Conservation (phyloP, 2,797 vertebrate genomes). For the Pelochelys cantorii region DNA sequence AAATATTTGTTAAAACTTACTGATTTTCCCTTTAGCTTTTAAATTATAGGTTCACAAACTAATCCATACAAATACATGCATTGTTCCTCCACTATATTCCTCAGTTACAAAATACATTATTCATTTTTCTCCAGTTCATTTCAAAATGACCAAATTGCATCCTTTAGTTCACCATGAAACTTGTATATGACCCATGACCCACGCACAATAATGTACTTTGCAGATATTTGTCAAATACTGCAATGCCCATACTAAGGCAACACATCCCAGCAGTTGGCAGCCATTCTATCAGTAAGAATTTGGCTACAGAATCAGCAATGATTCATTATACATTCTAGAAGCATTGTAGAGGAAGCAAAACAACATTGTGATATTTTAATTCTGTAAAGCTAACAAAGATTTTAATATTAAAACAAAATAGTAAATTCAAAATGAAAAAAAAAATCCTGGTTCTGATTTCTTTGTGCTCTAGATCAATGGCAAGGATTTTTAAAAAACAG, state of each 20-base stretch:
- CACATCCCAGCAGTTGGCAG: conserved; percentile 73
- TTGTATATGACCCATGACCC: conserved; percentile 46
- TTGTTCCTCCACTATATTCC: background rate
- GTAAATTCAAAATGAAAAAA: conserved; percentile 33
- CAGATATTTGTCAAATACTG: conserved; percentile 59
- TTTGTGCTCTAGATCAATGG: background rate
- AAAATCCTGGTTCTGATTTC: background rate
- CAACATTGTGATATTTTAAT: conserved; percentile 75
- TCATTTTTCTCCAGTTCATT: background rate
- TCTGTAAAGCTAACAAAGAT: conserved; percentile 49
- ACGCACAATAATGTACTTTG: conserved; percentile 28
- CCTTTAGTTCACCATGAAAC: conserved; percentile 21
- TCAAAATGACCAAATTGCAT: background rate
- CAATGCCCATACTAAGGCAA: conserved; percentile 82
- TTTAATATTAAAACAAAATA: conserved; percentile 19
- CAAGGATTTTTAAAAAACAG: background rate
- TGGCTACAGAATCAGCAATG: conserved; percentile 77
- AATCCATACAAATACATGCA: background rate
- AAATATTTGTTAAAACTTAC: background rate
- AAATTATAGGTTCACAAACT: background rate
- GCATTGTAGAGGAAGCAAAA: conserved; percentile 70
- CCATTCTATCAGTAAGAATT: conserved; percentile 78
- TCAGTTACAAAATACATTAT: conserved; percentile 10
- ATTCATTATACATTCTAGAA: conserved; percentile 80
- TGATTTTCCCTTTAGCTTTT: background rate